Percentiles rank a stretch among this genome's conserved stretches.
Evolutionary conservation across 2,113 vertebrate species (phyloP).

Genomic region (Mesocricetus auratus): DNA sequence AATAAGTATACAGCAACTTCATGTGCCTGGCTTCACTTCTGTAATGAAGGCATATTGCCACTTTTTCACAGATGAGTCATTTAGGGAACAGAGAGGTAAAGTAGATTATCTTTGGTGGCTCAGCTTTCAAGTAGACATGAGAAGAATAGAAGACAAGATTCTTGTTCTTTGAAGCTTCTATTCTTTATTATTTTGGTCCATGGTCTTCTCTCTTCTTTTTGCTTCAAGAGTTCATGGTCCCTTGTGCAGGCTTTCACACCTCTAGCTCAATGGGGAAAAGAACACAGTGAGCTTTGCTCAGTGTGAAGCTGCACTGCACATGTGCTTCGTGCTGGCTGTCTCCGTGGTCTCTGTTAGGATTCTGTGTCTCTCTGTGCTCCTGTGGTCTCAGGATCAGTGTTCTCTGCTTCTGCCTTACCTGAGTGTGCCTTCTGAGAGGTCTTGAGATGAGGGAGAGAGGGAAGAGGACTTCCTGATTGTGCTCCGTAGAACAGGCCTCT

Average conservation of each 20-base stretch:
- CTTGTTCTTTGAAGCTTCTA: background rate
- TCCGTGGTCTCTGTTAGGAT: background rate
- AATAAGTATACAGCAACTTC: background rate
- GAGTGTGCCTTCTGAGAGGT: background rate
- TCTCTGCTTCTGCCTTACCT: background rate
- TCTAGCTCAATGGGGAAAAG: background rate
- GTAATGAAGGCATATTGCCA: background rate
- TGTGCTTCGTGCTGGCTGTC: background rate
- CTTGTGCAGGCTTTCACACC: background rate
- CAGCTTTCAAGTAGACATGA: background rate
- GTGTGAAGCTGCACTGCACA: fast-evolving
- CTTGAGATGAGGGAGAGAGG: background rate
- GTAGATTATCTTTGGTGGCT: background rate
- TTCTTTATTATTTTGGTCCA: background rate
- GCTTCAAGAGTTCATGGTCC: background rate
- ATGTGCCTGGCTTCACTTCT: fast-evolving
- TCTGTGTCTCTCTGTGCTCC: background rate
- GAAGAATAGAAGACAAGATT: background rate
- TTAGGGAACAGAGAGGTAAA: background rate
- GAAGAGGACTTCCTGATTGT: background rate
- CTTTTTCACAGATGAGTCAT: background rate
- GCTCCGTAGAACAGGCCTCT: background rate
- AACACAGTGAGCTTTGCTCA: background rate
- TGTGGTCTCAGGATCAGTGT: background rate
- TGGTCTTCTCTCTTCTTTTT: background rate